Conservation (phyloP, 37 sponge, comb jelly and placozoan species). For the Hexactinellida sp. region DNA sequence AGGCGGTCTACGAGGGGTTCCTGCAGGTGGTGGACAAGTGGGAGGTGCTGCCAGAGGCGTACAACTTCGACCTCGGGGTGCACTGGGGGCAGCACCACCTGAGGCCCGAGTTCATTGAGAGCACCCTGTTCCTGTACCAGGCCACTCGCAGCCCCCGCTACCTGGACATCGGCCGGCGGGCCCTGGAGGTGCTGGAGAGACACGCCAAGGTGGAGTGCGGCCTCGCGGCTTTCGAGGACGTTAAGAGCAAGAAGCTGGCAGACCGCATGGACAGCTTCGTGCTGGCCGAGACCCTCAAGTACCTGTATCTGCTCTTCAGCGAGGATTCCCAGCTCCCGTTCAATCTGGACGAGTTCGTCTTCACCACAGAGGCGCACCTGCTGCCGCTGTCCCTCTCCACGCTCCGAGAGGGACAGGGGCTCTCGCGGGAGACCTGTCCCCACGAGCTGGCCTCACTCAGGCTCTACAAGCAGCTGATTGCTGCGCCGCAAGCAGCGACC, state of each 20-base stretch:
- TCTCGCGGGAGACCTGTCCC: background rate
- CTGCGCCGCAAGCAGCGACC: background rate
- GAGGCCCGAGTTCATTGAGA: slow-evolving; percentile 89
- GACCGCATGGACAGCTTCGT: slow-evolving; percentile 87
- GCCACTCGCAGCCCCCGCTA: slow-evolving; percentile 79
- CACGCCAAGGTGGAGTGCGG: slow-evolving; percentile 76
- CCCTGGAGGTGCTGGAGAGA: slow-evolving; percentile 52
- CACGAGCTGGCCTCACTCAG: background rate
- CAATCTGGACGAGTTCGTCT: slow-evolving; percentile 72
- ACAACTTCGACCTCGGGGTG: slow-evolving; percentile 57
- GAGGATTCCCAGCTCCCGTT: slow-evolving; percentile 65
- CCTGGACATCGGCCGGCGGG: slow-evolving; percentile 58
- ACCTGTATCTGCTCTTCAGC: slow-evolving; percentile 74
- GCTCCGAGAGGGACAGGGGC: background rate
- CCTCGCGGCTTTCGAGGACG: slow-evolving; percentile 75
- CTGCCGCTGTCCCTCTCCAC: slow-evolving; percentile 50
- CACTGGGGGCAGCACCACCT: slow-evolving; percentile 86
- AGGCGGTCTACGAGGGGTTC: background rate
- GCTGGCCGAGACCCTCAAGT: slow-evolving; percentile 92
- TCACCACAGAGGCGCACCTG: slow-evolving; percentile 92
- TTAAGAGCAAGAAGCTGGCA: slow-evolving; percentile 24
- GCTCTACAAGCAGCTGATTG: background rate
- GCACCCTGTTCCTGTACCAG: slow-evolving; percentile 86
- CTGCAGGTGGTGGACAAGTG: slow-evolving; percentile 8
- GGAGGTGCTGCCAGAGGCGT: slow-evolving; percentile 42